phyloP scores from a whole-genome alignment of 1,140 invertebrate genomes.

The Trachymyrmex septentrionalis region DNA sequence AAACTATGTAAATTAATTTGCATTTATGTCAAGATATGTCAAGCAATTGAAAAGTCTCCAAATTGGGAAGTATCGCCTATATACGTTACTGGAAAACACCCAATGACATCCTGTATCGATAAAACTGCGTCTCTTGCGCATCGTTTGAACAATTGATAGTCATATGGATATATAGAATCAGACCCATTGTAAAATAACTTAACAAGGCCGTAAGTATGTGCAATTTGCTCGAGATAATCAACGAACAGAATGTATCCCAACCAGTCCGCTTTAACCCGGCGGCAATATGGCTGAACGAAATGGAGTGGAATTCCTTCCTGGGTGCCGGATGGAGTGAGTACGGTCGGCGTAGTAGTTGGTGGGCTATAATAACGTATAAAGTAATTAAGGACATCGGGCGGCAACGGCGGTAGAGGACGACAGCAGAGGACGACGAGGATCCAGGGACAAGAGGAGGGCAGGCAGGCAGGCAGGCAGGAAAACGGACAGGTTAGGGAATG shows the following conservation, averaged over 20 bases:
- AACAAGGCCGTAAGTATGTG: constrained; percentile 82
- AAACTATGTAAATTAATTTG: too few relatives aligned
- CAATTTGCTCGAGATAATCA: constrained; percentile 62
- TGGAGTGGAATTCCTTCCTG: constrained; percentile 76
- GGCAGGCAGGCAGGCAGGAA: constrained; percentile 71
- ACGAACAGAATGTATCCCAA: constrained; percentile 85
- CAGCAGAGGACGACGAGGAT: constrained; percentile 52
- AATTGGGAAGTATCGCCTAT: too few relatives aligned
- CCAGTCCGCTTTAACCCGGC: constrained; percentile 82
- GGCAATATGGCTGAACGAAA: constrained; percentile 77
- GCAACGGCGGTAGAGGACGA: constrained; percentile 74
- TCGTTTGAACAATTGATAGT: constrained; percentile 76
- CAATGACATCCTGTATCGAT: constrained; percentile 72
- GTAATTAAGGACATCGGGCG: constrained; percentile 87
- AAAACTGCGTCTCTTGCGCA: constrained; percentile 82
- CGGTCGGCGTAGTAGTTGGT: constrained; percentile 81
- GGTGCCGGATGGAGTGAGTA: constrained; percentile 80
- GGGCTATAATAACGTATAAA: constrained; percentile 86
- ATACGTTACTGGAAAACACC: too few relatives aligned
- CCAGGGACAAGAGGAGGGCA: constrained; percentile 30
- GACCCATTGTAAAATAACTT: constrained; percentile 75
- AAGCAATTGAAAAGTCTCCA: too few relatives aligned
- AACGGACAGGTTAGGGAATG: constrained; percentile 84
- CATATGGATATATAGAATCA: not conserved
- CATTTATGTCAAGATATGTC: too few relatives aligned